Percentiles rank a stretch among this genome's conserved stretches.
phyloP scores from a whole-genome alignment of 2,888 invertebrate species.

The Epicampocera succincta region DNA sequence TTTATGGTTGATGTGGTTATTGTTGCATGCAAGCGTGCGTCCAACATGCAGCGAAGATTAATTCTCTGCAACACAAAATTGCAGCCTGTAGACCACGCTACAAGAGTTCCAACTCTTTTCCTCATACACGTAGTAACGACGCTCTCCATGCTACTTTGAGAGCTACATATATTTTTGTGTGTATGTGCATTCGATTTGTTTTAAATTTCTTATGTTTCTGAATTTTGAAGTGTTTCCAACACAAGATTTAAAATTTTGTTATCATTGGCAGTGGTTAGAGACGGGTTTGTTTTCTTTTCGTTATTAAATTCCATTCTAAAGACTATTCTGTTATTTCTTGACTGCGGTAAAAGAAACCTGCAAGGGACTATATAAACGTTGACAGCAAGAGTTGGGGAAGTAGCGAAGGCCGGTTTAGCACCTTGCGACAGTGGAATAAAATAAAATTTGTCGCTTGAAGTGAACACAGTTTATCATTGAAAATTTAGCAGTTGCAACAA shows the following conservation, averaged over 20 bases:
- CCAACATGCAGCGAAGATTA: slow-evolving; percentile 39
- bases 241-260: slow-evolving; percentile 46
- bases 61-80: slow-evolving; percentile 33
- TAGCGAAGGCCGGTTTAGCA: too few species aligned
- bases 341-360: background rate
- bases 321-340: slow-evolving; percentile 28
- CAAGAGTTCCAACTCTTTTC: slow-evolving; percentile 30
- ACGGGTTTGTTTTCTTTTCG: slow-evolving; percentile 28
- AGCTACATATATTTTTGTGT: background rate
- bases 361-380: too few species aligned
- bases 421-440: too few species aligned
- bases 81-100: slow-evolving; percentile 49
- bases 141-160: too few species aligned
- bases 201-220: background rate
- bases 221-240: slow-evolving; percentile 26
- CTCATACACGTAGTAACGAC: too few species aligned
- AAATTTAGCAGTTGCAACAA: too few species aligned
- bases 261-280: slow-evolving; percentile 21
- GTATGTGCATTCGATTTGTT: too few species aligned
- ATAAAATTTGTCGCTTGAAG: too few species aligned
- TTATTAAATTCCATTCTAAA: slow-evolving; percentile 2
- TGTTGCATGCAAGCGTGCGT: slow-evolving; percentile 56
- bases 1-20: slow-evolving; percentile 62
- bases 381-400: too few species aligned
- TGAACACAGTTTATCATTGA: too few species aligned